Base-by-base conservation (phyloP, 1,140 invertebrate species). In the Drosophila truncata region DNA sequence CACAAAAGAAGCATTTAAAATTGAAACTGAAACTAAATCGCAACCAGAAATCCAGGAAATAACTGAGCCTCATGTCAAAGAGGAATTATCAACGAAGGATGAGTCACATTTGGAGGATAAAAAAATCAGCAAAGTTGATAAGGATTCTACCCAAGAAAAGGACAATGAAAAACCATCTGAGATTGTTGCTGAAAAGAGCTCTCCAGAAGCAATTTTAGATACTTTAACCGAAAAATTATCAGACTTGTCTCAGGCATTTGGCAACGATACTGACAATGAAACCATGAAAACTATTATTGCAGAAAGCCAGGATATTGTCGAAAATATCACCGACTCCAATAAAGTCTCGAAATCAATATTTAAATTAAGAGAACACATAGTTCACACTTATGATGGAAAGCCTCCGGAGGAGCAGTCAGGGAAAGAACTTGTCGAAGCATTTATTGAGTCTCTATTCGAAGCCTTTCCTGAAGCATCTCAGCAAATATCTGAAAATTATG, bases 311-410 rank as follows among this genome's bases (percentile, higher is more conserved):
- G 62, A 82, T 27, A 67, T 82, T 20, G 44, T 91, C 7, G 69
- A 82, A 23, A 77, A 80, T 35, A 23, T 82, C 0, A 37, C 61
- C 25, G 63, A 90, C 44, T 14, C 9, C 3, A 66, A 75, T 3
- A 71, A 67, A 46, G 57, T 86, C 3, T 42, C 69, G 9, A 92
- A 92, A 46, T 64, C 63, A 2, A 69, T 92, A 37, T 92, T 91
- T 10, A 90, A 92, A 35, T 18, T 92, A 10, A 76, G 72, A 33
- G 91, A 92, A 23, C 80, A 90, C 20, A 92, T 92, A 44, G 87
- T 92, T 25, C 87, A 92, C n/a, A 92, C 91, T 1, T 92, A 91
- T 47, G 84, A 92, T 58, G 76, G 78, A 6, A 86, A 66, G 46
- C 7, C 61, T 8, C 27, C 29, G 4, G 46, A 67, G 11, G 66